Evolutionary conservation across 2,797 vertebrate species (phyloP).

Genomic region (Enteromius treurensis): DNA sequence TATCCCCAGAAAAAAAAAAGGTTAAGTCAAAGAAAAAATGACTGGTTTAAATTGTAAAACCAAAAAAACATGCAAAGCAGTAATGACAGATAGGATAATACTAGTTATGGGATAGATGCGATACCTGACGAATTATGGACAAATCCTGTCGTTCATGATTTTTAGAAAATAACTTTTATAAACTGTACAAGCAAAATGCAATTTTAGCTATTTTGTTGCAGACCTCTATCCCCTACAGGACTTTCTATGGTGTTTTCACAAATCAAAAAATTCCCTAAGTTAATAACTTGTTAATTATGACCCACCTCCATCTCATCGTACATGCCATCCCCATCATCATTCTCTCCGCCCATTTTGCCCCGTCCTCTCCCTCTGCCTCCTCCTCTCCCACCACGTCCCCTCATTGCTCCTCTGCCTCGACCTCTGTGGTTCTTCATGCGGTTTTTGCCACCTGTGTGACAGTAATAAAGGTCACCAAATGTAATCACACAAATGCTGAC

Average conservation of each 20-base stretch:
- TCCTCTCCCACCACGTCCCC: conserved; percentile 82
- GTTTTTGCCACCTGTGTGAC: conserved; percentile 78
- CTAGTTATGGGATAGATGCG: background rate
- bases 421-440: conserved; percentile 85
- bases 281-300: background rate
- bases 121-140: background rate
- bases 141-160: too few relatives aligned
- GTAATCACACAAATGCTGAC: background rate
- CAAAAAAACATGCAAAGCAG: background rate
- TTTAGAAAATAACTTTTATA: background rate
- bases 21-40: background rate
- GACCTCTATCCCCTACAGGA: background rate
- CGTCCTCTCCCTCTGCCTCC: conserved; percentile 77
- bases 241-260: too few relatives aligned
- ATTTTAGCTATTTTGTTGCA: background rate
- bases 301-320: conserved; percentile 92
- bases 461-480: background rate
- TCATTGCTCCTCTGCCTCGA: conserved; percentile 85
- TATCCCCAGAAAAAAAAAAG: conserved; percentile 51
- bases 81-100: background rate
- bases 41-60: background rate
- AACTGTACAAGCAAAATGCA: background rate
- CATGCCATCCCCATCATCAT: conserved; percentile 85
- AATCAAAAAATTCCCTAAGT: background rate
- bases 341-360: conserved; percentile 83